phyloP scores from a whole-genome alignment of 64 coral and sea anemone species.

The Actinia equina region DNA sequence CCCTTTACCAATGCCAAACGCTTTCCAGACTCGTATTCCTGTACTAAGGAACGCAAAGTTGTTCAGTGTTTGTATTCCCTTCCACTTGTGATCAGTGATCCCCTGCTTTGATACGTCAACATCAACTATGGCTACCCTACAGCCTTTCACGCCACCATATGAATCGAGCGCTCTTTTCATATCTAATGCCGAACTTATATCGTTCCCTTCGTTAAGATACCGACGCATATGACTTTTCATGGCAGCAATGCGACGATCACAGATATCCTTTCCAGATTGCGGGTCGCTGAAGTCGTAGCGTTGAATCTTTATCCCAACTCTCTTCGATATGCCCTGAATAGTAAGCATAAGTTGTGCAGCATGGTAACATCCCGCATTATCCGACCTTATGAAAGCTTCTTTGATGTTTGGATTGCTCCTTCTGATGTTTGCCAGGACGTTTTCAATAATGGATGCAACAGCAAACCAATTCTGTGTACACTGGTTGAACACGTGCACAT shows the following conservation, averaged over 20 bases:
- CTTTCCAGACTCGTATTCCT: neutral
- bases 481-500: no score
- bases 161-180: neutral
- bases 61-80: neutral
- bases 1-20: neutral
- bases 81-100: neutral
- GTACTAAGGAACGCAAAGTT: neutral
- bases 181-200: neutral
- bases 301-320: no score
- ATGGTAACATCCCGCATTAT: no score
- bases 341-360: no score
- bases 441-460: no score
- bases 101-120: neutral
- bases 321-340: no score
- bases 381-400: slow-evolving; percentile 2
- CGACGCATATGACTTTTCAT: slow-evolving; percentile 43
- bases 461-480: no score
- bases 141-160: neutral
- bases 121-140: neutral
- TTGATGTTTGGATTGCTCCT: neutral
- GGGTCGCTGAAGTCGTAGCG: no score
- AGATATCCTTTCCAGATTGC: slow-evolving; percentile 29
- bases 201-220: neutral
- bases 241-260: slow-evolving; percentile 23
- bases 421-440: no score